phyloP scores from a whole-genome alignment of 2,888 invertebrate species.

The Aleiodes alternator region DNA sequence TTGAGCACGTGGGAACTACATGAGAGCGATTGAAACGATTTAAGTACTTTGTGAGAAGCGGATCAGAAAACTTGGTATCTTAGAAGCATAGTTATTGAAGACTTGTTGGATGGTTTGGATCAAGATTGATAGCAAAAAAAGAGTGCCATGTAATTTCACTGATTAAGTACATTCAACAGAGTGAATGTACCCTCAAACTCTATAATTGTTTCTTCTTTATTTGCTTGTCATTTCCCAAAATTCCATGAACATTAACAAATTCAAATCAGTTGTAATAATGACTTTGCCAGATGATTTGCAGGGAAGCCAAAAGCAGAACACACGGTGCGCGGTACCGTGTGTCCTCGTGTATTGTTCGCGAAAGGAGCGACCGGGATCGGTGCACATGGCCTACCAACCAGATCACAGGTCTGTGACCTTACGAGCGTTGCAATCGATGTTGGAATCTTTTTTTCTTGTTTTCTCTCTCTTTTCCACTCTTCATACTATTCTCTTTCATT shows the following conservation, averaged over 20 bases:
- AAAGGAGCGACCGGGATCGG: slow-evolving; percentile 59
- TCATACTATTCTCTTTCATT: slow-evolving; percentile 41
- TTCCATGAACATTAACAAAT: no score
- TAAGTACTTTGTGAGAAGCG: slow-evolving; percentile 15
- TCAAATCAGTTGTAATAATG: no score
- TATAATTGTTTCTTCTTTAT: background rate
- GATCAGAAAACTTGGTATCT: slow-evolving; percentile 10
- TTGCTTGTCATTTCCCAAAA: no score
- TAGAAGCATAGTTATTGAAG: slow-evolving; percentile 2
- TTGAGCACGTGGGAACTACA: slow-evolving; percentile 60
- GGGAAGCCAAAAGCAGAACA: background rate
- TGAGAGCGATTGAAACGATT: slow-evolving; percentile 49
- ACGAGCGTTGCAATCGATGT: slow-evolving; percentile 67
- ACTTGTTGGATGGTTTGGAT: slow-evolving; percentile 32
- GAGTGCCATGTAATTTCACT: slow-evolving; percentile 16
- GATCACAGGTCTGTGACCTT: slow-evolving; percentile 71
- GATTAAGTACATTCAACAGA: background rate
- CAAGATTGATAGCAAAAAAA: slow-evolving; percentile 27
- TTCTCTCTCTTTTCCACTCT: slow-evolving; percentile 20
- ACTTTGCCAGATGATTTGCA: slow-evolving; percentile 23
- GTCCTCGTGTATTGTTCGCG: slow-evolving; percentile 54
- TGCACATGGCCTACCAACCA: slow-evolving; percentile 71
- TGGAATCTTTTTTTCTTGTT: slow-evolving; percentile 61
- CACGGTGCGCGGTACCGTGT: slow-evolving; percentile 18
- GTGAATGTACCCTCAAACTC: slow-evolving; percentile 9